Base-by-base conservation (phyloP, 37 sponge, comb jelly and placozoan genomes). In the Oopsacas minuta region DNA sequence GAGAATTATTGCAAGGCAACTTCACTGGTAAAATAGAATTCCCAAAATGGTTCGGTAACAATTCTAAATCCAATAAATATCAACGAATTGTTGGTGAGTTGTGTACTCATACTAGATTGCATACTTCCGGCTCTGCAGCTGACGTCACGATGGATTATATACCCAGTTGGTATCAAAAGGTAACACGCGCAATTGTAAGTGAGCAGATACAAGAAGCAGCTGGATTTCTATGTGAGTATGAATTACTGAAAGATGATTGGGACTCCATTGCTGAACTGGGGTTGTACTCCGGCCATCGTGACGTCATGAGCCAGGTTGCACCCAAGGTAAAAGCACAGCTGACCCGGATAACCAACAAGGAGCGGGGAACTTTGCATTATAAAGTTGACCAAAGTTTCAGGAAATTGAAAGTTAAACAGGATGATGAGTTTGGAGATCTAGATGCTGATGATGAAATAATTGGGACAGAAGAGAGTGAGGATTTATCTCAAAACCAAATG, bases 1-100 rank as follows among this genome's bases (percentile, higher is more conserved):
- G 94, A 0, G 87, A 83, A 37, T 39, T 82, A 69, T 90, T 95
- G 91, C 75, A 88, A 36, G 99, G 99, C 1, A 36, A 39, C 36
- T 35, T 93, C 8, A 85, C 88, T 15, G 84, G 69, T 0, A 51
- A 53, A 84, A 86, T 94, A 12, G 81, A 85, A 51, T 98, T 98
- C 89, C 99, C 99, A 0, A 88, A 85, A 81, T 93, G 94, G 91
- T 87, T 98, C 20, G 99, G 99, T 36, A 89, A 88, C 37, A 88
- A 92, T 87, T 95, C 96, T 35, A 95, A 93, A 87, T 82, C 87
- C 10, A 84, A 39, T 52, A 87, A 82, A 37, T 51, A 32, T 20
- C 84, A 87, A 52, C 39, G 91, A n/a, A 23, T 89, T 3, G 86
- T 96, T 36, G 89, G 88, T 39, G 92, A 96, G 39, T 85, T 96